Conservation (phyloP, 92 coral and sea anemone species). For the Palythoa grandiflora region DNA sequence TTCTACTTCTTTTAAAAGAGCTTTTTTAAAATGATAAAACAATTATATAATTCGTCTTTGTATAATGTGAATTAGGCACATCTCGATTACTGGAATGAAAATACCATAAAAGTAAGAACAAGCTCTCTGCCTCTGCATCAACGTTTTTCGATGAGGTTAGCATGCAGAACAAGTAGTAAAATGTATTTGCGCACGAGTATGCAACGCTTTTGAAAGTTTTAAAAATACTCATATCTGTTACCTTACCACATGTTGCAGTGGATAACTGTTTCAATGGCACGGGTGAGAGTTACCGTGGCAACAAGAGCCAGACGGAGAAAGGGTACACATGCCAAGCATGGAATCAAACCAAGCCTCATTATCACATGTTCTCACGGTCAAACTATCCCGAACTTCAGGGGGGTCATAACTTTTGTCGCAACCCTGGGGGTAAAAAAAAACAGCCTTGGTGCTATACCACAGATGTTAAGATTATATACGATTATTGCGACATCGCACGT, state of each 20-base stretch:
- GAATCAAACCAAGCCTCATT: conserved; percentile 81
- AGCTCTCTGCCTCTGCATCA: too few relatives aligned
- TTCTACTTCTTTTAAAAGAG: too few relatives aligned
- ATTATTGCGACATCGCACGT: conserved; percentile 82
- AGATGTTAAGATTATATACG: conserved; percentile 64
- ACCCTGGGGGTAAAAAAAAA: conserved; percentile 92
- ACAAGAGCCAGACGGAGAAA: conserved; percentile 86
- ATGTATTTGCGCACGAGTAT: not conserved
- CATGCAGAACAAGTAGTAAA: too few relatives aligned
- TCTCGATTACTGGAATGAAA: too few relatives aligned
- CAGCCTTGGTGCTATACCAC: conserved; percentile 95
- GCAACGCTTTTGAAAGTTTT: not conserved
- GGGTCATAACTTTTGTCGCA: conserved; percentile 94
- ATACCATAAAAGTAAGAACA: too few relatives aligned
- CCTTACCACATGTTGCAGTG: conserved; percentile 24
- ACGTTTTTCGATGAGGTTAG: too few relatives aligned
- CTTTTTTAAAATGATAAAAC: too few relatives aligned
- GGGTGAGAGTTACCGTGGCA: conserved; percentile 85
- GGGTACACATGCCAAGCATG: conserved; percentile 87
- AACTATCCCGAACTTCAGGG: conserved; percentile 82
- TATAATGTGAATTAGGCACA: too few relatives aligned
- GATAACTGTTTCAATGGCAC: conserved; percentile 80
- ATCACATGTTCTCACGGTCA: conserved; percentile 70
- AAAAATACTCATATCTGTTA: not conserved
- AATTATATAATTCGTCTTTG: too few relatives aligned